Conservation (phyloP, 2,113 vertebrate genomes). For the Ranitomeya imitator region DNA sequence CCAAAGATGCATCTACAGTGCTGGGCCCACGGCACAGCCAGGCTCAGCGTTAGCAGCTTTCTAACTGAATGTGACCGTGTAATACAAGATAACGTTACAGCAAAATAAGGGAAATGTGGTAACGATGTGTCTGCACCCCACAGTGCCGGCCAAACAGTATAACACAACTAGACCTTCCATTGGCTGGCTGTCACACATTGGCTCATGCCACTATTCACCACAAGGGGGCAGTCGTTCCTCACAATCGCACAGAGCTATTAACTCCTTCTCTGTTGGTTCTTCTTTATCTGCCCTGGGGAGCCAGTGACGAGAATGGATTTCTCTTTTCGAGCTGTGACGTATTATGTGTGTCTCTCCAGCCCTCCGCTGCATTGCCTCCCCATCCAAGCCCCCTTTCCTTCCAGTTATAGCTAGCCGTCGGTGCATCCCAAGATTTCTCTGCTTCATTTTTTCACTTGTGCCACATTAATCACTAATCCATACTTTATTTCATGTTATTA, state of each 20-base stretch:
- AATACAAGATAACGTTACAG: background rate
- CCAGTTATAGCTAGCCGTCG: conserved; percentile 9
- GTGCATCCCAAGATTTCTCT: conserved; percentile 3
- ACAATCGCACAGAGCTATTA: background rate
- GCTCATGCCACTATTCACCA: background rate
- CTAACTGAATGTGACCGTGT: background rate
- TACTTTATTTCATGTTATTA: background rate
- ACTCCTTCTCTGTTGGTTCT: conserved; percentile 32
- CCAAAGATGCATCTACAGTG: background rate
- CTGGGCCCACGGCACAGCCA: no score
- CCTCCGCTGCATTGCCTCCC: conserved; percentile 34
- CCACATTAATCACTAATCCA: conserved; percentile 21
- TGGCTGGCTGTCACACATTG: background rate
- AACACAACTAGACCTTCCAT: background rate
- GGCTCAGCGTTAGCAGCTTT: background rate
- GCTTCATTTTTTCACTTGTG: background rate
- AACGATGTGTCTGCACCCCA: background rate
- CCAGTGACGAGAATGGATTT: conserved; percentile 42
- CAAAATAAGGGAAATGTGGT: background rate
- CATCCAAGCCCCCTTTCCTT: background rate
- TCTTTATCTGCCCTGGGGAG: conserved; percentile 49
- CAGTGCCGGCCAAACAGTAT: background rate
- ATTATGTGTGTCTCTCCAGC: conserved; percentile 46
- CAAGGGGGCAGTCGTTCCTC: conserved; percentile 27
- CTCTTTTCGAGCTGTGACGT: conserved; percentile 51